Evolutionary conservation across 1,140 invertebrate genomes (phyloP).

Genomic region (Zaprionus vittiger): DNA sequence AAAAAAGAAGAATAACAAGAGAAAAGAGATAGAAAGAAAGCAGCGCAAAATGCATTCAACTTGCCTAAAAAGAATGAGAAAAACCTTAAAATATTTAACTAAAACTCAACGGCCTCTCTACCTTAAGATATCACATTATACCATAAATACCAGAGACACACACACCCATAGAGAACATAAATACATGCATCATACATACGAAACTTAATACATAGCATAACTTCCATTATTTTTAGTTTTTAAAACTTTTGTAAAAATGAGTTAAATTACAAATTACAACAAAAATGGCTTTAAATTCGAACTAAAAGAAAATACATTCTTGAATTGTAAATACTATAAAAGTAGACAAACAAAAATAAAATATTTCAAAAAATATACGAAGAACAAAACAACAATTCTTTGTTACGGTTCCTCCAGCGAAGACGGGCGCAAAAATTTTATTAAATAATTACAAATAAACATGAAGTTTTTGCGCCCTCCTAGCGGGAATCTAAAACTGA

Average conservation of each 20-base stretch:
- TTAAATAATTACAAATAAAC: conserved; percentile 50
- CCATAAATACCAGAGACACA: conserved; percentile 13
- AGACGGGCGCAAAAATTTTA: conserved; percentile 52
- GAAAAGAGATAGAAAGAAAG: not conserved
- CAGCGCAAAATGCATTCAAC: conserved; percentile 78
- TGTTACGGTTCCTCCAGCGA: not conserved
- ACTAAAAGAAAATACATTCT: conserved; percentile 63
- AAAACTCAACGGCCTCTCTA: conserved; percentile 62
- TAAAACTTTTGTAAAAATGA: conserved; percentile 48
- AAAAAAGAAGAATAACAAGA: conserved; percentile 38
- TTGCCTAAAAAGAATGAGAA: conserved; percentile 49
- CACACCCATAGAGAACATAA: conserved; percentile 43
- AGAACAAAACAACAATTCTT: not conserved
- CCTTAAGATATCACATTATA: conserved; percentile 57
- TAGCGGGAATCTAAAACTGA: conserved; percentile 1
- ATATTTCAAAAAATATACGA: conserved; percentile 49
- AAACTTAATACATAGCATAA: conserved; percentile 52
- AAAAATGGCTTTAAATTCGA: conserved; percentile 73
- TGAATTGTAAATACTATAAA: conserved; percentile 73
- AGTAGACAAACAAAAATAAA: conserved; percentile 42
- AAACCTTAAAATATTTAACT: conserved; percentile 39
- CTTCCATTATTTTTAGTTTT: conserved; percentile 77
- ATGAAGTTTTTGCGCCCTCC: conserved; percentile 47
- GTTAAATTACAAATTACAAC: conserved; percentile 36
- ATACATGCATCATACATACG: conserved; percentile 20